phyloP scores from a whole-genome alignment of 2,888 invertebrate species.

The Conistra vaccinii region DNA sequence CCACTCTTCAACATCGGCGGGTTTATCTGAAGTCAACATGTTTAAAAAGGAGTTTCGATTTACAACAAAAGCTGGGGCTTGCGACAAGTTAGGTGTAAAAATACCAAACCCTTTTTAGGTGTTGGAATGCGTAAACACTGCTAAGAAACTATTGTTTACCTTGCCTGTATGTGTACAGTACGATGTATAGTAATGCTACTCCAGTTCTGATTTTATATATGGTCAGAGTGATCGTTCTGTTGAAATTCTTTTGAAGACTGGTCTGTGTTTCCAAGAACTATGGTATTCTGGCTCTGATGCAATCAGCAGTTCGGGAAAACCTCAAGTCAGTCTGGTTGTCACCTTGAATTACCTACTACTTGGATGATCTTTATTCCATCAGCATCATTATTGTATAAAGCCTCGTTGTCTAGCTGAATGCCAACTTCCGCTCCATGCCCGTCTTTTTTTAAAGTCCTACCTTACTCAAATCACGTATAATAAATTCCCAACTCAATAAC shows the following conservation, averaged over 20 bases:
- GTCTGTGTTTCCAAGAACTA: conserved; percentile 6
- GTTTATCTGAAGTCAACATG: conserved; percentile 49
- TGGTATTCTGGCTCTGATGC: not conserved
- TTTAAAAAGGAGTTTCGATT: conserved; percentile 48
- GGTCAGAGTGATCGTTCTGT: conserved; percentile 27
- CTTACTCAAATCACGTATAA: conserved; percentile 1
- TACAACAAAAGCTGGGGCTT: conserved; percentile 48
- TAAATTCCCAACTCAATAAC: conserved; percentile 4
- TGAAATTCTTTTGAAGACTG: conserved; percentile 28
- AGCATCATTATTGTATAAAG: not conserved
- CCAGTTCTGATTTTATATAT: conserved; percentile 44
- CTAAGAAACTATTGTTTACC: conserved; percentile 66
- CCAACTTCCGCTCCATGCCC: not conserved
- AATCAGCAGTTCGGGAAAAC: not conserved
- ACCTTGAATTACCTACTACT: not conserved
- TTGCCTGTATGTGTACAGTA: conserved; percentile 39
- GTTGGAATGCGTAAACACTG: conserved; percentile 67
- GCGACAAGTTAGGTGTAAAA: conserved; percentile 65
- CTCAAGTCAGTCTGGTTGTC: too few relatives aligned
- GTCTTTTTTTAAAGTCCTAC: not conserved
- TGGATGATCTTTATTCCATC: not conserved
- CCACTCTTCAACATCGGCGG: conserved; percentile 25
- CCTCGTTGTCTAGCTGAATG: not conserved
- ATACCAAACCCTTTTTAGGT: conserved; percentile 66
- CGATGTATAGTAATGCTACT: conserved; percentile 30